phyloP scores from a whole-genome alignment of 2,797 vertebrate species.

The Heteromormyrus szaboi region DNA sequence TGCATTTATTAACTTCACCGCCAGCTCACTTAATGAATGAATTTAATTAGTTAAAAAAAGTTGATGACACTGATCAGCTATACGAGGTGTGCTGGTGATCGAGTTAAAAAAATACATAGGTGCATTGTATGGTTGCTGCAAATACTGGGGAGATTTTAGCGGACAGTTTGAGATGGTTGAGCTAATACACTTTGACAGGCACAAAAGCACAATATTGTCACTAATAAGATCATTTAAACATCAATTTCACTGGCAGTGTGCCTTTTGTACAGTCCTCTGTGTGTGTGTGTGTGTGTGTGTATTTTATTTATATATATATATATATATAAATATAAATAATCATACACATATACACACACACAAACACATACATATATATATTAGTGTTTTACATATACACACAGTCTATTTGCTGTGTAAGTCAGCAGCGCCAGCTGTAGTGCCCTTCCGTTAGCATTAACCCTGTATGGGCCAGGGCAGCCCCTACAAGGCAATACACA shows the following conservation, averaged over 20 bases:
- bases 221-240: too few species aligned
- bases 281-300: background rate
- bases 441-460: background rate
- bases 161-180: background rate
- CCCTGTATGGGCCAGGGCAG: background rate
- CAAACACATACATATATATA: too few species aligned
- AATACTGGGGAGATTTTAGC: background rate
- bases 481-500: background rate
- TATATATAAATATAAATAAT: too few species aligned
- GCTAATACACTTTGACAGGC: background rate
- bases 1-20: background rate
- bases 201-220: too few species aligned
- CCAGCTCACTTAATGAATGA: background rate
- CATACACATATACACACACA: too few species aligned
- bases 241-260: background rate
- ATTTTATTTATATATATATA: too few species aligned
- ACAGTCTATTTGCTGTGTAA: conserved; percentile 7
- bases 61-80: background rate
- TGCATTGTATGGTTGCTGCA: background rate
- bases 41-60: background rate
- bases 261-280: background rate
- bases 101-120: background rate
- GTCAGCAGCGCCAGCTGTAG: background rate
- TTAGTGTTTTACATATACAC: too few species aligned
- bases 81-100: background rate